A percentile compares a stretch with the other conserved stretches of the same genome.
Evolutionary conservation across 2,888 invertebrate species (phyloP).

Genomic region (Calameuta filiformis): DNA sequence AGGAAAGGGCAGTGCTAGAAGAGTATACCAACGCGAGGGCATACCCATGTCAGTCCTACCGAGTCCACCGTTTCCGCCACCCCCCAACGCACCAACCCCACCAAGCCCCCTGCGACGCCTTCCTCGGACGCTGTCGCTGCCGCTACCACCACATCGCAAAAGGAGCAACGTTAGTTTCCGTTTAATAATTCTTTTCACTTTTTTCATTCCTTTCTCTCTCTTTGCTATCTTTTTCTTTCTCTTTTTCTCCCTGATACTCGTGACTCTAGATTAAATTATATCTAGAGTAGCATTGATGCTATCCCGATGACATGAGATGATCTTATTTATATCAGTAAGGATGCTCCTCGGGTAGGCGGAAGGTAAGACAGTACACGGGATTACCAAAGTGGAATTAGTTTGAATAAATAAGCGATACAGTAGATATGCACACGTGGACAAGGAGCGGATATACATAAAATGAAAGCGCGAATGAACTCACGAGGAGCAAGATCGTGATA

Average conservation of each 20-base stretch:
- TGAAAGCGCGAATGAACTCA: constrained; percentile 12
- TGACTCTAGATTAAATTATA: background rate
- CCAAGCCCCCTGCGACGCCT: constrained; percentile 61
- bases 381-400: constrained; percentile 27
- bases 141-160: constrained; percentile 60
- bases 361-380: constrained; percentile 9
- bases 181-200: background rate
- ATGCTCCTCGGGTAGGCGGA: constrained; percentile 1
- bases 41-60: constrained; percentile 70
- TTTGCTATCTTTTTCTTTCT: background rate
- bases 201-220: background rate
- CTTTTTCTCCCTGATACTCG: background rate
- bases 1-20: constrained; percentile 91
- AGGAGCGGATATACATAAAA: constrained; percentile 16
- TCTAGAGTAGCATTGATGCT: background rate
- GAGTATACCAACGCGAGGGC: constrained; percentile 89
- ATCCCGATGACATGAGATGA: background rate
- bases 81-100: constrained; percentile 62
- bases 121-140: constrained; percentile 61
- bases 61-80: constrained; percentile 63
- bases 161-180: constrained; percentile 45
- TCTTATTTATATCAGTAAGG: background rate
- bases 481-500: constrained; percentile 29
- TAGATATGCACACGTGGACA: constrained; percentile 31
- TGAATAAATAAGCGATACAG: constrained; percentile 33